Evolutionary conservation across 2,113 vertebrate species (phyloP).

Genomic region (Falco punctatus): DNA sequence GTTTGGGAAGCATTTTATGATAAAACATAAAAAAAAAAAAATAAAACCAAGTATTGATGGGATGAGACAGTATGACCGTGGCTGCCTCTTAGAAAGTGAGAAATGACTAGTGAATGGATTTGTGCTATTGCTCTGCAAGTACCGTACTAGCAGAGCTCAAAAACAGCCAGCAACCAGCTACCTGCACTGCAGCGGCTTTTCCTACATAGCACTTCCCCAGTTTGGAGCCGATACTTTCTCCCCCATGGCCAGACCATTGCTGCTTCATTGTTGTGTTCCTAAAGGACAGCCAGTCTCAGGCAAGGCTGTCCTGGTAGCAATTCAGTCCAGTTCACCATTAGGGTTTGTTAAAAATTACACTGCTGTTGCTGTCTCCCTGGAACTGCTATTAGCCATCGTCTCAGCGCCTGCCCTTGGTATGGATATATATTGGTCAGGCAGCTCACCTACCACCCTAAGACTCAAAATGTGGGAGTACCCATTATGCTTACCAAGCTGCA

Average conservation of each 20-base stretch:
- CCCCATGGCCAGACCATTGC: too few species aligned
- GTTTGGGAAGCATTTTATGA: background rate
- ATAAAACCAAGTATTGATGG: background rate
- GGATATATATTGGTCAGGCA: background rate
- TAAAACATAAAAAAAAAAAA: background rate
- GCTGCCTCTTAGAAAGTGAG: background rate
- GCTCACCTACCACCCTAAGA: background rate
- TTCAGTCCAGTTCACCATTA: background rate
- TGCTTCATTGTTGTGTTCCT: background rate
- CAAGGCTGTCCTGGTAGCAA: background rate
- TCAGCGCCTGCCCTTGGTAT: background rate
- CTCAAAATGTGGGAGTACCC: background rate
- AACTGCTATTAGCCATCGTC: background rate
- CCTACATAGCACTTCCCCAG: fast-evolving
- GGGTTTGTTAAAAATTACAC: background rate
- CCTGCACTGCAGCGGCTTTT: background rate
- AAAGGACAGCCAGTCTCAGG: background rate
- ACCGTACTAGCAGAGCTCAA: background rate
- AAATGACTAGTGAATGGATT: background rate
- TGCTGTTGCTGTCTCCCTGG: background rate
- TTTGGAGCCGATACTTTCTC: background rate
- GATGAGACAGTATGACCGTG: background rate
- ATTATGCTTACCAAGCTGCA: background rate
- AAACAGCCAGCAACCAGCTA: background rate
- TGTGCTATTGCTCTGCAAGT: background rate